phyloP scores from a whole-genome alignment of 1,140 invertebrate genomes.

The Aphaenogaster ashmeadi region DNA sequence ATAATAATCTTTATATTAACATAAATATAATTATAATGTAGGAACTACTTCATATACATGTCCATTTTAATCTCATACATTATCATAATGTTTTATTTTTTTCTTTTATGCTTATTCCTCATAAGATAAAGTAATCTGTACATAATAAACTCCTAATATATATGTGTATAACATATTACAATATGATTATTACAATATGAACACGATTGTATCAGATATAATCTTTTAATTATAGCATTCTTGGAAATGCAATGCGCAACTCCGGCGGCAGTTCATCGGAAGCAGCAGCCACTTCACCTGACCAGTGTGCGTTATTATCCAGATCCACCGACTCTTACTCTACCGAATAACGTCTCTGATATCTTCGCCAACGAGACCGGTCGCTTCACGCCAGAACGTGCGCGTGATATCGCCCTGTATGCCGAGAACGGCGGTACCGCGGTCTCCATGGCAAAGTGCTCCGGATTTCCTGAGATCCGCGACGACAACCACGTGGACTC shows the following conservation, averaged over 20 bases:
- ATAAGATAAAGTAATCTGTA: not conserved
- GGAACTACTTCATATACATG: not conserved
- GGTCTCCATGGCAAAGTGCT: not conserved
- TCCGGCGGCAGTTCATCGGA: slow-evolving; percentile 8
- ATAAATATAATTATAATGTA: slow-evolving; percentile 5
- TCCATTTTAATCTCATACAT: not conserved
- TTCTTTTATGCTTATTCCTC: not conserved
- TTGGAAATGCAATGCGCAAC: slow-evolving; percentile 53
- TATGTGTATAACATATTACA: too few relatives aligned
- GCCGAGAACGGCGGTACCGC: slow-evolving; percentile 62
- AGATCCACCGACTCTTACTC: slow-evolving; percentile 79
- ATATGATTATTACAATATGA: not conserved
- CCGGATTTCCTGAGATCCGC: slow-evolving; percentile 52
- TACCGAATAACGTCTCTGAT: slow-evolving; percentile 86
- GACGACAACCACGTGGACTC: slow-evolving; percentile 89
- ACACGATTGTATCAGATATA: not conserved
- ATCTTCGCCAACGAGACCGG: slow-evolving; percentile 87
- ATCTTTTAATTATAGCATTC: slow-evolving; percentile 14
- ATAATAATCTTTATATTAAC: slow-evolving; percentile 29
- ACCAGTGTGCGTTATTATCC: slow-evolving; percentile 79
- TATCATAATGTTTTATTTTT: not conserved
- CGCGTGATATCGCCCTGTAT: slow-evolving; percentile 88
- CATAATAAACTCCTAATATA: not conserved
- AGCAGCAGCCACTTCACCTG: slow-evolving; percentile 73
- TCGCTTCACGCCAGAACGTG: slow-evolving; percentile 89